phyloP scores from a whole-genome alignment of 2,888 invertebrate species.

The Caprella mutica region DNA sequence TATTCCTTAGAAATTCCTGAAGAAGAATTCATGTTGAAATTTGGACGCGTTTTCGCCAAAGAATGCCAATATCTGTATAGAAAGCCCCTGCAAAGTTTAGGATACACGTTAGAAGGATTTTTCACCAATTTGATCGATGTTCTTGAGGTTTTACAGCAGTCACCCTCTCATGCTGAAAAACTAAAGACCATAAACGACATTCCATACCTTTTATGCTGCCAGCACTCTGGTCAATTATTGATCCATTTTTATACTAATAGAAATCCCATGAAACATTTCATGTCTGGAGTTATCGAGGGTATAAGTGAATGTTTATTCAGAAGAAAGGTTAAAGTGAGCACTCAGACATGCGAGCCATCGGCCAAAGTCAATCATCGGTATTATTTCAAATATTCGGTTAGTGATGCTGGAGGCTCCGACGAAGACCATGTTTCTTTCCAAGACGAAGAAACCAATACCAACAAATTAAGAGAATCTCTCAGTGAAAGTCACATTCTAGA shows the following conservation, averaged over 20 bases:
- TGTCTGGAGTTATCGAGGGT: slow-evolving; percentile 29
- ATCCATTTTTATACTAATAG: slow-evolving; percentile 32
- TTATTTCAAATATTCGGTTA: slow-evolving; percentile 29
- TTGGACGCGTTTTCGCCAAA: slow-evolving; percentile 66
- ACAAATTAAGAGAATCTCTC: too few species aligned
- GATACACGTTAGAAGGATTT: slow-evolving; percentile 73
- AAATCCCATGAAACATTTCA: slow-evolving; percentile 26
- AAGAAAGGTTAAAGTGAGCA: slow-evolving; percentile 13
- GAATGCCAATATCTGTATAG: slow-evolving; percentile 60
- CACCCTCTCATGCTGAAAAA: slow-evolving; percentile 16
- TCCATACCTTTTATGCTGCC: slow-evolving; percentile 27
- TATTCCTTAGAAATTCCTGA: slow-evolving; percentile 45
- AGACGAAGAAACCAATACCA: not conserved
- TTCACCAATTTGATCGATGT: slow-evolving; percentile 78
- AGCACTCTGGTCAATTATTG: slow-evolving; percentile 15
- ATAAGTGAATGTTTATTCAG: slow-evolving; percentile 23
- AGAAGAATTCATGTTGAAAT: slow-evolving; percentile 54
- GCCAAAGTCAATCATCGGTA: slow-evolving; percentile 25
- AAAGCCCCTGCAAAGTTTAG: slow-evolving; percentile 69
- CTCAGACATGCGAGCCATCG: slow-evolving; percentile 17
- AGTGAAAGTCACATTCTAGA: too few species aligned
- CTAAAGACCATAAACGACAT: slow-evolving; percentile 30
- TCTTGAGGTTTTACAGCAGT: slow-evolving; percentile 49
- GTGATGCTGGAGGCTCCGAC: not conserved
- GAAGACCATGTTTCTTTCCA: not conserved